Conservation (phyloP, 2,113 vertebrate species). For the Rhineura floridana region DNA sequence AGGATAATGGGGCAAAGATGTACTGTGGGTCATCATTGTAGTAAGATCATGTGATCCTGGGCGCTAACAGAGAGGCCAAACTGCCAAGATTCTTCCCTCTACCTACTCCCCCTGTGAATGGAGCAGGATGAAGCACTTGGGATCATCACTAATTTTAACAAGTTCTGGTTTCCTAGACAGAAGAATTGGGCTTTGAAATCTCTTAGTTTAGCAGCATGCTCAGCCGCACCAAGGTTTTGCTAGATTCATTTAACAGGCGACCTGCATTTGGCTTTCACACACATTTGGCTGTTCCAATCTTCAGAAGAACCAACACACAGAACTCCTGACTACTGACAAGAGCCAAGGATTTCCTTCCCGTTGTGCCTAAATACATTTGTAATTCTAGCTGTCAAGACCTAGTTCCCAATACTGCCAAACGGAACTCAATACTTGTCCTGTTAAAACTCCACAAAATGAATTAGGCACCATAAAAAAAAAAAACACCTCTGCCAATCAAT, state of each 20-base stretch:
- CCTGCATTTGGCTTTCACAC: rapidly evolving
- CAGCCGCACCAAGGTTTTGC: not conserved
- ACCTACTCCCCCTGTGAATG: too few species aligned
- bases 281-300: rapidly evolving
- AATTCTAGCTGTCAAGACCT: not conserved
- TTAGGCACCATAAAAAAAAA: too few species aligned
- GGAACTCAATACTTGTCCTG: too few species aligned
- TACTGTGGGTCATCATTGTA: too few species aligned
- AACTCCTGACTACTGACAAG: rapidly evolving
- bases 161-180: not conserved
- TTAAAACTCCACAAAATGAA: too few species aligned
- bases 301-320: not conserved
- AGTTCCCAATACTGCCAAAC: too few species aligned
- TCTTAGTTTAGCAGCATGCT: not conserved
- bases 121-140: too few species aligned
- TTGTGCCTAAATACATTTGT: not conserved
- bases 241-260: not conserved
- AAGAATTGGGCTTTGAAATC: not conserved
- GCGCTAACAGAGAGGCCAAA: not conserved
- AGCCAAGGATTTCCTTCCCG: not conserved
- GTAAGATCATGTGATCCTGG: too few species aligned
- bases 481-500: too few species aligned
- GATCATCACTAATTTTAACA: too few species aligned
- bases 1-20: too few species aligned
- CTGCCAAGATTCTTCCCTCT: not conserved